These are phyloP conservation scores for Ophion costatus DNA, from an alignment of 2,888 invertebrate genomes.

Conservation along the genomic window DNA sequence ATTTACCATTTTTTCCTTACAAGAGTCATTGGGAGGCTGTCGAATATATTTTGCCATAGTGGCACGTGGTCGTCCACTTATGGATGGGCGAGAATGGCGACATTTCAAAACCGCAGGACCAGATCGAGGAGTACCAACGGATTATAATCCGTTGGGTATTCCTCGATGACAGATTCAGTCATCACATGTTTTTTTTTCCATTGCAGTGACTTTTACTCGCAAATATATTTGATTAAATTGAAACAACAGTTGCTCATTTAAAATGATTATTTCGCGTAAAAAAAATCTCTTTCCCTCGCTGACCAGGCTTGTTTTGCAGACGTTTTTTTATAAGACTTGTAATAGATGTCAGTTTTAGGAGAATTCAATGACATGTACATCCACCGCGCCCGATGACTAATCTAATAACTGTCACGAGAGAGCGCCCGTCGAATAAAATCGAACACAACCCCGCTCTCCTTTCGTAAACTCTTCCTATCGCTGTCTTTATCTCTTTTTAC, in stretches of 20 bases:
- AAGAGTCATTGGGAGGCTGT: too few species aligned
- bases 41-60: too few species aligned
- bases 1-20: too few species aligned
- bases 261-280: background rate
- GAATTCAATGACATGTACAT: conserved; percentile 39
- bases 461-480: conserved; percentile 15
- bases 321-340: background rate
- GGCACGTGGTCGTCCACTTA: too few species aligned
- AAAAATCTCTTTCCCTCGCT: background rate
- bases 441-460: conserved; percentile 34
- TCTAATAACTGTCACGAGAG: conserved; percentile 34
- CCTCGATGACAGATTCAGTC: too few species aligned
- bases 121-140: too few species aligned
- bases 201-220: too few species aligned
- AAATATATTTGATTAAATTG: too few species aligned
- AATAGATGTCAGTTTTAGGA: background rate
- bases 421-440: conserved; percentile 8
- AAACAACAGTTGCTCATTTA: background rate
- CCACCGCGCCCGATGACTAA: conserved; percentile 53
- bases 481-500: background rate
- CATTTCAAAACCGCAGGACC: too few species aligned
- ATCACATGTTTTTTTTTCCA: background rate
- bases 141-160: too few species aligned
- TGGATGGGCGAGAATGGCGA: too few species aligned
- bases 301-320: background rate